Conservation (phyloP, 2,888 invertebrate species). For the Dexiosoma caninum region DNA sequence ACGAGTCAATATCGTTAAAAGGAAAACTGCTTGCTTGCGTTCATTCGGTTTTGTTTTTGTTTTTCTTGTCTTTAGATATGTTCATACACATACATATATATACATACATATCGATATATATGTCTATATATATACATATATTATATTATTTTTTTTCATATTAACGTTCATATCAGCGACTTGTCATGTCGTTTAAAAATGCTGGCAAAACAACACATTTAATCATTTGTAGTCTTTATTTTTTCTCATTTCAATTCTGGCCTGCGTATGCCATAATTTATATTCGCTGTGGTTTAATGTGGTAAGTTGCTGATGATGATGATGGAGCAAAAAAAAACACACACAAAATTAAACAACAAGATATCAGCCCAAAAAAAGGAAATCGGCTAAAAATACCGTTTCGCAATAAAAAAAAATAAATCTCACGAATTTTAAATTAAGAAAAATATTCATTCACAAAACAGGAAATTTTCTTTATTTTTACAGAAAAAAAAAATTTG, state of each 20-base stretch:
- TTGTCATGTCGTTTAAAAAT: constrained; percentile 64
- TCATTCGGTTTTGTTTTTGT: neutral
- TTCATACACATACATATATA: too few species aligned
- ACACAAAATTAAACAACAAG: too few species aligned
- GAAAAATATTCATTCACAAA: constrained; percentile 44
- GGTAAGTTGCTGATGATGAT: neutral
- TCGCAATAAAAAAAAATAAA: constrained; percentile 20
- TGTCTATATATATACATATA: too few species aligned
- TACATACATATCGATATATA: too few species aligned
- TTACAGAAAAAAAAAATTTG: neutral
- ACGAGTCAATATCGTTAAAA: constrained; percentile 39
- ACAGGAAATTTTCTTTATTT: constrained; percentile 25
- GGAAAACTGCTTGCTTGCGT: constrained; percentile 20
- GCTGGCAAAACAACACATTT: constrained; percentile 63
- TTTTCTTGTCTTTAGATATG: neutral
- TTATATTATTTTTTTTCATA: too few species aligned
- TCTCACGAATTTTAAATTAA: constrained; percentile 61
- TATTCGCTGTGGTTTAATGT: constrained; percentile 59
- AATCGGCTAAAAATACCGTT: constrained; percentile 45
- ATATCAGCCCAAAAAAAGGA: constrained; percentile 25
- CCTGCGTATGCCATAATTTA: constrained; percentile 63
- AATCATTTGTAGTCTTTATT: constrained; percentile 60
- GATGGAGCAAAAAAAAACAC: constrained; percentile 30
- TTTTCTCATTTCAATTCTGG: constrained; percentile 35
- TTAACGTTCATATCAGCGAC: constrained; percentile 62